These are phyloP conservation scores for Emydura subglobosa DNA, from an alignment of 2,113 vertebrate genomes.

Conservation along the genomic window DNA sequence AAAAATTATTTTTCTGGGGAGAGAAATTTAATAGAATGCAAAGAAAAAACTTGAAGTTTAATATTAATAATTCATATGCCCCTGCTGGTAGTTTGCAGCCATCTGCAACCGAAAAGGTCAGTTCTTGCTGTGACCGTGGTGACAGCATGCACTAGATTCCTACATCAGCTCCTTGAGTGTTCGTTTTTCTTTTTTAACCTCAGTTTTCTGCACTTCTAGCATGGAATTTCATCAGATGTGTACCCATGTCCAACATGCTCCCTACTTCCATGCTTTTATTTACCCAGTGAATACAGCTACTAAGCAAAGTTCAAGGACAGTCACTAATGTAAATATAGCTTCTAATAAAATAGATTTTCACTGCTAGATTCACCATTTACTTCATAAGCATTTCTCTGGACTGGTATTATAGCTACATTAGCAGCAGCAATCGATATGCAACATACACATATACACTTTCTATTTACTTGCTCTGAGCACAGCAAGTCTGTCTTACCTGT, in stretches of 20 bases:
- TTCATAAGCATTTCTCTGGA: not conserved
- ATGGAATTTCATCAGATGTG: not conserved
- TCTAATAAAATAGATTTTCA: not conserved
- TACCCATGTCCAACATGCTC: not conserved
- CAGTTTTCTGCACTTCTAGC: not conserved
- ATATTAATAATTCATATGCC: conserved; percentile 55
- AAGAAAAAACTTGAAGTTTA: not conserved
- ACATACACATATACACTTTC: rapidly evolving
- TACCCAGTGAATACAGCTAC: not conserved
- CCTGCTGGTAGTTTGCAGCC: conserved; percentile 60
- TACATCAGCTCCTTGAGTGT: not conserved
- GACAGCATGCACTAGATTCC: conserved; percentile 23
- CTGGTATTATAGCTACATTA: not conserved
- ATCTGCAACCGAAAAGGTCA: conserved; percentile 44
- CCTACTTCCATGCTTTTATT: not conserved
- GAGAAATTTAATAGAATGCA: conserved; percentile 17
- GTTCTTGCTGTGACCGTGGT: not conserved
- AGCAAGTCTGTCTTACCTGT: rapidly evolving
- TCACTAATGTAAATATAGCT: not conserved
- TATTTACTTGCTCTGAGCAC: rapidly evolving
- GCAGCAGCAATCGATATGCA: not conserved
- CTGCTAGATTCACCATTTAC: not conserved
- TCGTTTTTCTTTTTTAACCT: not conserved
- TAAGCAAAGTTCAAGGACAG: not conserved
- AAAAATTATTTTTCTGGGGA: not conserved